Conservation (phyloP, 2,888 invertebrate species). For the Eugnorisma glareosa region DNA sequence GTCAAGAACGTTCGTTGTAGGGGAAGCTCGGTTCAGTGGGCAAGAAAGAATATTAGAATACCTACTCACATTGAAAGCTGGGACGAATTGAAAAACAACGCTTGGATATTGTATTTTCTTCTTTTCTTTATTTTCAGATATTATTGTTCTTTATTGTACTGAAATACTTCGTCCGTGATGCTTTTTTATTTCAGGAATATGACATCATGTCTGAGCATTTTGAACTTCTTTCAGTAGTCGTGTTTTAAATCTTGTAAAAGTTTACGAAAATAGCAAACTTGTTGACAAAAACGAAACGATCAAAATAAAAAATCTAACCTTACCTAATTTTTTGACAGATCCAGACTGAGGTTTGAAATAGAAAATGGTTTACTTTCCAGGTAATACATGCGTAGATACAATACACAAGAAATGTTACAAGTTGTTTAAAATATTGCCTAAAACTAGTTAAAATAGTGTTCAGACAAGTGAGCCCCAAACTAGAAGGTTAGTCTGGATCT, state of each 20-base stretch:
- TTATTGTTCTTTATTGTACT: slow-evolving; percentile 29
- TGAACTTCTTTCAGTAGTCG: not conserved
- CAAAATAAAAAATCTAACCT: not conserved
- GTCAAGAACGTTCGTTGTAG: slow-evolving; percentile 51
- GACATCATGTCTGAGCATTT: not conserved
- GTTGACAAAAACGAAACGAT: not conserved
- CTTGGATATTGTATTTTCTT: slow-evolving; percentile 56
- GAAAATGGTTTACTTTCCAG: no score
- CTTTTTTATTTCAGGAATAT: not conserved
- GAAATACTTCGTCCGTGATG: slow-evolving; percentile 4
- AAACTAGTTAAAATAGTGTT: no score
- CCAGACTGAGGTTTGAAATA: not conserved
- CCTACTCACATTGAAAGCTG: slow-evolving; percentile 69
- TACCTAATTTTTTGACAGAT: not conserved
- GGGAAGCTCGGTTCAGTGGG: slow-evolving; percentile 72
- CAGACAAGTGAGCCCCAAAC: no score
- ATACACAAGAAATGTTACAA: no score
- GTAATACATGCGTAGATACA: no score
- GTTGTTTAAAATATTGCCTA: no score
- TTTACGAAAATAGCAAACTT: not conserved
- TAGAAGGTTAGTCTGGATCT: no score
- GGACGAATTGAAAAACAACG: slow-evolving; percentile 71
- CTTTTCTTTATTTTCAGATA: slow-evolving; percentile 34
- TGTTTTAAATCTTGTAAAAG: not conserved
- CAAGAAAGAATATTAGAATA: slow-evolving; percentile 78